These are phyloP conservation scores for Clostera curtula DNA, from an alignment of 2,888 invertebrate species.

Conservation along the genomic window DNA sequence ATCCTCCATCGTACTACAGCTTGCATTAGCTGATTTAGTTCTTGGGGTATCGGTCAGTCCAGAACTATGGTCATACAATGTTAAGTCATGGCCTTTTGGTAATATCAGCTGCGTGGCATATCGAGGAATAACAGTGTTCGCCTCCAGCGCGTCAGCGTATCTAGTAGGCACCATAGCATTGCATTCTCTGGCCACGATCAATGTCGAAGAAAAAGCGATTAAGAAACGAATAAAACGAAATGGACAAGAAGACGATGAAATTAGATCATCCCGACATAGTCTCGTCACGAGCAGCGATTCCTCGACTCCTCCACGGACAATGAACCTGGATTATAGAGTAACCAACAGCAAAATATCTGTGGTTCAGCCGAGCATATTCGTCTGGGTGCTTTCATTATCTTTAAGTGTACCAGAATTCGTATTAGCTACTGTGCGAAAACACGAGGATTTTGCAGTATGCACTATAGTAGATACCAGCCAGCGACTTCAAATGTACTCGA, in stretches of 20 bases:
- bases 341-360: conserved; percentile 60
- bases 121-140: conserved; percentile 71
- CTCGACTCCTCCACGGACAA: conserved; percentile 63
- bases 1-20: conserved; percentile 66
- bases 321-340: conserved; percentile 72
- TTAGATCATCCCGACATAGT: conserved; percentile 63
- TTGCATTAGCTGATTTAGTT: conserved; percentile 66
- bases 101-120: conserved; percentile 65
- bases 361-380: conserved; percentile 67
- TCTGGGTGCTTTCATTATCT: conserved; percentile 75
- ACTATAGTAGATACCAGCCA: conserved; percentile 69
- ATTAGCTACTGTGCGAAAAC: conserved; percentile 59
- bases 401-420: conserved; percentile 76
- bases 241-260: conserved; percentile 54
- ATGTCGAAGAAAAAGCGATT: conserved; percentile 58
- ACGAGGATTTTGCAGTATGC: conserved; percentile 55
- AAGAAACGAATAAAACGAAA: conserved; percentile 43
- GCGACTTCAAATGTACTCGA: conserved; percentile 52
- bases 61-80: conserved; percentile 70
- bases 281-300: conserved; percentile 64
- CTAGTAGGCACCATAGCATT: conserved; percentile 72
- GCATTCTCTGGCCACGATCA: conserved; percentile 72
- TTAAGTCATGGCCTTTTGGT: conserved; percentile 68
- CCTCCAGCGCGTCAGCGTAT: conserved; percentile 73
- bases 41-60: conserved; percentile 57